phyloP scores from a whole-genome alignment of 2,797 vertebrate species.

The Gymnocypris eckloni region DNA sequence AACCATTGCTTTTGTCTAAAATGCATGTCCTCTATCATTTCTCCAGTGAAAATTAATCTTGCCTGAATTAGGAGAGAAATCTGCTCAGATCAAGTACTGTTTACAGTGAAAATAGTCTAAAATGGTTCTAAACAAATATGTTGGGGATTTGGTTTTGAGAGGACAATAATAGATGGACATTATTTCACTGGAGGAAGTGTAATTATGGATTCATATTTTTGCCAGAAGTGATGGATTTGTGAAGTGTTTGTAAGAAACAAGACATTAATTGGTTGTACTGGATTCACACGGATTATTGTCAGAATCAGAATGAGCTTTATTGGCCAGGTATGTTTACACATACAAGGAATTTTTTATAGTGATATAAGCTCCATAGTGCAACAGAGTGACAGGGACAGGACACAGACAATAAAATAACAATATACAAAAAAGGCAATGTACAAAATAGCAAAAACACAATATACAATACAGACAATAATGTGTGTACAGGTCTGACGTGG shows the following conservation, averaged over 20 bases:
- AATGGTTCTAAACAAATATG: too few relatives aligned
- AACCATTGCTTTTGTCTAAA: neutral
- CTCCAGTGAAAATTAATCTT: neutral
- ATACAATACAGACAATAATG: too few relatives aligned
- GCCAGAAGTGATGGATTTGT: neutral
- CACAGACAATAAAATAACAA: too few relatives aligned
- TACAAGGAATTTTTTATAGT: too few relatives aligned
- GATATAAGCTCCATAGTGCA: too few relatives aligned
- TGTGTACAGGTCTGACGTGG: too few relatives aligned
- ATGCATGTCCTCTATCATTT: neutral
- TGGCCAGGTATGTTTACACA: too few relatives aligned
- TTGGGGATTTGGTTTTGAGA: too few relatives aligned
- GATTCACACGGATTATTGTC: neutral
- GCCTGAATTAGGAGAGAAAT: neutral
- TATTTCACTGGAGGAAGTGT: neutral
- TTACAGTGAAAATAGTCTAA: neutral
- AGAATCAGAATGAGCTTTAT: too few relatives aligned
- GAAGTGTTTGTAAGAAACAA: neutral
- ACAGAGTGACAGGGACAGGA: too few relatives aligned
- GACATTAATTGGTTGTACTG: neutral
- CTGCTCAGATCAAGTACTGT: neutral
- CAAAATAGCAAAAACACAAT: too few relatives aligned
- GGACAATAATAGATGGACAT: neutral
- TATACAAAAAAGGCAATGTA: too few relatives aligned
- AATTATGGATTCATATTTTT: neutral